A percentile compares a stretch with the other conserved stretches of the same genome.
Conservation (phyloP, 2,113 vertebrate genomes). For the Gadus macrocephalus region DNA sequence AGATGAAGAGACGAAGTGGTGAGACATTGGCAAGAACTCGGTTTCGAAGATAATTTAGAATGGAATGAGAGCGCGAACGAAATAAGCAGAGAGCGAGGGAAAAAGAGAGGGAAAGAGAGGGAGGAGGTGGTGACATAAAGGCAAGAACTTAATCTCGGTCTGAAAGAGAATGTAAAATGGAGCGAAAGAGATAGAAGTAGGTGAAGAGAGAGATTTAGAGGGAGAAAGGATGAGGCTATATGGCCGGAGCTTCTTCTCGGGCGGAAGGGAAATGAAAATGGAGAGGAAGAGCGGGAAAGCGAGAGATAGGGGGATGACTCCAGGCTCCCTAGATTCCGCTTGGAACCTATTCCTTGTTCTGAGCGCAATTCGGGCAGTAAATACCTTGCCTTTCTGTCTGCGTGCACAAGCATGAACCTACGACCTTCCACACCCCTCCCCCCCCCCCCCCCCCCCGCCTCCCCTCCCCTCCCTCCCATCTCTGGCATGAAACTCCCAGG, state of each 20-base stretch:
- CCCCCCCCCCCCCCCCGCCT: too few species aligned
- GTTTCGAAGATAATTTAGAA: too few species aligned
- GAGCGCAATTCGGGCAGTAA: slow-evolving; percentile 61
- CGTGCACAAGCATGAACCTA: slow-evolving; percentile 58
- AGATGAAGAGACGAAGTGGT: neutral
- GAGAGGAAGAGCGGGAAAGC: slow-evolving; percentile 12
- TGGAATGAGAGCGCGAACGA: too few species aligned
- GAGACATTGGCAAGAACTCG: neutral
- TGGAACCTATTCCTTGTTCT: slow-evolving; percentile 70
- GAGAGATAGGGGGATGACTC: slow-evolving; percentile 31
- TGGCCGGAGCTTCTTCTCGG: too few species aligned
- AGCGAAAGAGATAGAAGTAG: slow-evolving; percentile 14
- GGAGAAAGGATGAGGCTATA: slow-evolving; percentile 2
- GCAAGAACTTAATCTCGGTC: neutral
- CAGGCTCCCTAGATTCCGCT: slow-evolving; percentile 24
- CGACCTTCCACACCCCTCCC: slow-evolving; percentile 50
- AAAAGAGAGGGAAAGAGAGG: neutral
- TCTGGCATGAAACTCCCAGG: slow-evolving; percentile 62
- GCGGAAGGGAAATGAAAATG: slow-evolving; percentile 12
- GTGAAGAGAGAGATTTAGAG: slow-evolving; percentile 9
- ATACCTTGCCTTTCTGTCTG: slow-evolving; percentile 64
- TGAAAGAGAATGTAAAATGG: neutral
- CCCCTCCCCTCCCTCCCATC: slow-evolving; percentile 16
- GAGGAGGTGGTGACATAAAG: neutral
- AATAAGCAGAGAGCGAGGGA: neutral